A percentile compares a stretch with the other conserved stretches of the same genome.
phyloP scores from a whole-genome alignment of 2,113 vertebrate species.

The Dendropsophus ebraccatus region DNA sequence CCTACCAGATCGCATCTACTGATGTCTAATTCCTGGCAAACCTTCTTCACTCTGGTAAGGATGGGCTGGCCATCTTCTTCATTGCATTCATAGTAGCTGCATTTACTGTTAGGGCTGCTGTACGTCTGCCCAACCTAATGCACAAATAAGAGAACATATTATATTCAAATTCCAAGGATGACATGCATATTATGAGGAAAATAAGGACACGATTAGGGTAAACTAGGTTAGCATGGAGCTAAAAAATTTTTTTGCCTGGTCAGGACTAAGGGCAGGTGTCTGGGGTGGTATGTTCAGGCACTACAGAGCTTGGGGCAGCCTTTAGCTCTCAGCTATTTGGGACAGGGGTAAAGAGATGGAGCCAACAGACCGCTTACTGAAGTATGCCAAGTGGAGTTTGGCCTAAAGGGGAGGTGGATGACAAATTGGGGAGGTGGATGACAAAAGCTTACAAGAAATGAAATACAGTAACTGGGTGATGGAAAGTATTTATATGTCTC shows the following conservation, averaged over 20 bases:
- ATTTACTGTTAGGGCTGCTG: not conserved
- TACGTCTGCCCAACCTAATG: constrained; percentile 31
- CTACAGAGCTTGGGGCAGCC: too few relatives aligned
- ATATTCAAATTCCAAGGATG: not conserved
- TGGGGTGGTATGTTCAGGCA: too few relatives aligned
- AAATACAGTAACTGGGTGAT: too few relatives aligned
- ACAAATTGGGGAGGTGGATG: too few relatives aligned
- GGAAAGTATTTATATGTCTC: not conserved
- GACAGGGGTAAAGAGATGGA: too few relatives aligned
- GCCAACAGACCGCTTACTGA: too few relatives aligned
- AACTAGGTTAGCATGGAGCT: not conserved
- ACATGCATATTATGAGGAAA: not conserved
- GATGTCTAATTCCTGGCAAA: constrained; percentile 47
- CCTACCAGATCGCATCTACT: constrained; percentile 45
- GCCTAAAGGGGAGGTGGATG: too few relatives aligned
- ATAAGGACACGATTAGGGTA: not conserved
- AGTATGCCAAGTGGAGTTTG: too few relatives aligned
- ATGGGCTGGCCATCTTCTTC: constrained; percentile 32
- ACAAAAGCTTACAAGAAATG: too few relatives aligned
- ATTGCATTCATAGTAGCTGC: constrained; percentile 50
- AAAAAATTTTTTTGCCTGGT: too few relatives aligned
- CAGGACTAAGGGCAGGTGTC: too few relatives aligned
- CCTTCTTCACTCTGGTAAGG: constrained; percentile 40
- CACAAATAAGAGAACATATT: not conserved
- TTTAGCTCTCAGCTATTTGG: too few relatives aligned